These are phyloP conservation scores for Sapajus apella DNA, from an alignment of 2,113 vertebrate genomes.

Conservation along the genomic window DNA sequence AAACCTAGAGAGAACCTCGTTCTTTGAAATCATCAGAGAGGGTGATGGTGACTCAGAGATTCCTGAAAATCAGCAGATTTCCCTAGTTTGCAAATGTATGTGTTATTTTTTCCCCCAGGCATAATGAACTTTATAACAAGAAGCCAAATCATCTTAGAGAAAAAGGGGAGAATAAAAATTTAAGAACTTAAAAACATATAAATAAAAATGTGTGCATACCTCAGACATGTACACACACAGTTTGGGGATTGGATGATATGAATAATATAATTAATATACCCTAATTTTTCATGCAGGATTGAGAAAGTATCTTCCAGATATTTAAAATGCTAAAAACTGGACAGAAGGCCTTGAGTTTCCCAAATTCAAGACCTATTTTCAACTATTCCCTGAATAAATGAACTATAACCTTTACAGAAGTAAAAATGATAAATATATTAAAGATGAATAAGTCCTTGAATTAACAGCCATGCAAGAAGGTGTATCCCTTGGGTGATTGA, in stretches of 20 bases:
- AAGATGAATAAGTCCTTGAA: not conserved
- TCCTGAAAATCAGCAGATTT: constrained; percentile 54
- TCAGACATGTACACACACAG: accelerated
- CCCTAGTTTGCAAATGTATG: constrained; percentile 4
- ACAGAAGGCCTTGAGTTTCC: not conserved
- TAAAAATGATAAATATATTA: not conserved
- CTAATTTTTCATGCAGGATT: not conserved
- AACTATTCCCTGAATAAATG: not conserved
- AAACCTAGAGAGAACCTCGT: constrained; percentile 11
- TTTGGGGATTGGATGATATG: not conserved
- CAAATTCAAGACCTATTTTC: not conserved
- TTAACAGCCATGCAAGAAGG: not conserved
- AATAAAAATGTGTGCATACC: not conserved
- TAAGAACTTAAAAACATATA: not conserved
- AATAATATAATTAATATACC: not conserved
- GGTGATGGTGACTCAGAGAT: constrained; percentile 54
- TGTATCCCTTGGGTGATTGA: not conserved
- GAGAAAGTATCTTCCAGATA: not conserved
- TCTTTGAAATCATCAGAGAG: constrained; percentile 45
- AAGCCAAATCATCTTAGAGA: not conserved
- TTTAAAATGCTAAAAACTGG: not conserved
- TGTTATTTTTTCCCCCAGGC: not conserved
- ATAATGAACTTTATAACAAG: not conserved
- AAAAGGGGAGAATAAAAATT: constrained; percentile 6
- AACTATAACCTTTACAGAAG: not conserved